A percentile compares a stretch with the other conserved stretches of the same genome.
Conservation (phyloP, 2,797 vertebrate genomes). For the Choloepus didactylus region DNA sequence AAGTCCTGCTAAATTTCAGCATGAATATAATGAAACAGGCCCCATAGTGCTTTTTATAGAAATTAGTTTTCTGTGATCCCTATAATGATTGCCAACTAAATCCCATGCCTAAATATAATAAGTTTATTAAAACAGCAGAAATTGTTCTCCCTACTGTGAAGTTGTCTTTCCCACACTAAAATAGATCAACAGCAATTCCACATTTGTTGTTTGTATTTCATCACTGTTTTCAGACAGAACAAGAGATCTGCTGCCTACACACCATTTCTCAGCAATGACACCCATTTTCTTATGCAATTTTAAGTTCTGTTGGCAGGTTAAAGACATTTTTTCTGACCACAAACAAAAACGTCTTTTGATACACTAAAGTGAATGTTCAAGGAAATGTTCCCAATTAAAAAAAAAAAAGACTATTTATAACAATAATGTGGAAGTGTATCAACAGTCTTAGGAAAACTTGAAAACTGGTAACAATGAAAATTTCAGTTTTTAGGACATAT, state of each 20-base stretch:
- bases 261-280: constrained; percentile 80
- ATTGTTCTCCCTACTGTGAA: constrained; percentile 40
- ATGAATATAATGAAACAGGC: constrained; percentile 13
- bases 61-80: constrained; percentile 50
- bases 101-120: constrained; percentile 62
- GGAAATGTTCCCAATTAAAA: constrained; percentile 76
- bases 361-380: constrained; percentile 78
- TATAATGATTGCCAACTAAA: constrained; percentile 49
- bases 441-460: constrained; percentile 64
- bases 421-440: constrained; percentile 65
- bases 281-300: constrained; percentile 82
- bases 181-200: constrained; percentile 62
- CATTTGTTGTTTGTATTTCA: constrained; percentile 75
- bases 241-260: constrained; percentile 74
- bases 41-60: constrained; percentile 30
- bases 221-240: constrained; percentile 76
- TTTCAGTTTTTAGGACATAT: background rate
- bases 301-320: constrained; percentile 80
- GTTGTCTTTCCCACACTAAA: constrained; percentile 72
- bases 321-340: constrained; percentile 82
- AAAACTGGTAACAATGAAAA: constrained; percentile 19
- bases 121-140: constrained; percentile 65
- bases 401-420: constrained; percentile 71
- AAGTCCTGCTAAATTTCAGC: constrained; percentile 51
- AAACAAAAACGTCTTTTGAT: constrained; percentile 82